Evolutionary conservation across 1,140 invertebrate species (phyloP).

Genomic region (Penaeus chinensis): DNA sequence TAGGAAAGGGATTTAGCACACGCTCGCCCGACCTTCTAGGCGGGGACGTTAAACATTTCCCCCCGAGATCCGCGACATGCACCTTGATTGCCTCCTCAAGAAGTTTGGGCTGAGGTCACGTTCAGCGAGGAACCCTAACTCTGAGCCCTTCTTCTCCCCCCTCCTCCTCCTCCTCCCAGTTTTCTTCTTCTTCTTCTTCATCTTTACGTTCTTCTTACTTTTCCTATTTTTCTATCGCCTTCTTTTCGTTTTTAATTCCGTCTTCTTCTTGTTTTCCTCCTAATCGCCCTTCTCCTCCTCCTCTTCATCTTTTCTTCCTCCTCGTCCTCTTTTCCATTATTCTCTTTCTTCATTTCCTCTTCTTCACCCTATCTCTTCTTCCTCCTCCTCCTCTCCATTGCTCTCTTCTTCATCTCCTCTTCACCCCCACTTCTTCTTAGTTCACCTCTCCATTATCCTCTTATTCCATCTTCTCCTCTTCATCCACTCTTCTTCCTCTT

Average conservation of each 20-base stretch:
- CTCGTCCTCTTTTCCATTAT: background rate
- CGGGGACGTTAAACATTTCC: too few relatives aligned
- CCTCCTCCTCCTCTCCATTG: background rate
- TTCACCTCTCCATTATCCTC: background rate
- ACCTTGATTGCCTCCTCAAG: too few relatives aligned
- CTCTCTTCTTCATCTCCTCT: background rate
- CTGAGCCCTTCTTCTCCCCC: too few relatives aligned
- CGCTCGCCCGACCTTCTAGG: too few relatives aligned
- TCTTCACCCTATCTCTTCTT: background rate
- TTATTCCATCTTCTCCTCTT: constrained; percentile 9
- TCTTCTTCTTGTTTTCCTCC: background rate
- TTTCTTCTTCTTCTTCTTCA: background rate
- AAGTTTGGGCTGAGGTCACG: too few relatives aligned
- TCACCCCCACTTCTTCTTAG: background rate
- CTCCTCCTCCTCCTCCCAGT: background rate
- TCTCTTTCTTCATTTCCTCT: background rate
- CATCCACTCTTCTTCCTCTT: background rate
- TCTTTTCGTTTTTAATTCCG: background rate
- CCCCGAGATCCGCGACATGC: too few relatives aligned
- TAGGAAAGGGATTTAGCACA: too few relatives aligned
- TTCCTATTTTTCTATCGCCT: too few relatives aligned
- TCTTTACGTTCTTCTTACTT: background rate
- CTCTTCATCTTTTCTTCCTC: background rate
- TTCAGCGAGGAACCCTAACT: too few relatives aligned
- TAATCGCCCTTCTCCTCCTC: constrained; percentile 7